Percentiles rank a stretch among this genome's conserved stretches.
Evolutionary conservation across 1,140 invertebrate genomes (phyloP).

Genomic region (Marisa cornuarietis): DNA sequence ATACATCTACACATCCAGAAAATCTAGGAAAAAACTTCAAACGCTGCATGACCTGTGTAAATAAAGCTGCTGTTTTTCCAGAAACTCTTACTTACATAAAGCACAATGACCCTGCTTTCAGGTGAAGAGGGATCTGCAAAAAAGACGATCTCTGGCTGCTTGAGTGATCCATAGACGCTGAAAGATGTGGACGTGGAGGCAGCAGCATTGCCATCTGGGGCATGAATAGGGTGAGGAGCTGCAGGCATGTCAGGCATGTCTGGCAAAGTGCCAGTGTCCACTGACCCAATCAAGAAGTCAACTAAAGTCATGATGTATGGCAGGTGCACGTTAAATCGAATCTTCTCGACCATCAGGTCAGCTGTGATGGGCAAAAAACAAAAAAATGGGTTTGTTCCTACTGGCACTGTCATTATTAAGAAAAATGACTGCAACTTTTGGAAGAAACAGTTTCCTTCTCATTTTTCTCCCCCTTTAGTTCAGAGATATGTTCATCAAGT

Average conservation of each 20-base stretch:
- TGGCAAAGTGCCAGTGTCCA: conserved; percentile 27
- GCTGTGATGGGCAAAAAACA: conserved; percentile 58
- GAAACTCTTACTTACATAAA: conserved; percentile 63
- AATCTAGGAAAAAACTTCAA: no score
- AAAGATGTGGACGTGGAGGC: conserved; percentile 25
- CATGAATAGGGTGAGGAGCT: not conserved
- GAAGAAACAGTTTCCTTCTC: not conserved
- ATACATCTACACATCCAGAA: no score
- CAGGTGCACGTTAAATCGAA: conserved; percentile 78
- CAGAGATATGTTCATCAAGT: no score
- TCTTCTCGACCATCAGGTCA: conserved; percentile 78
- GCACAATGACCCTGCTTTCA: conserved; percentile 78
- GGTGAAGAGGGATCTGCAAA: conserved; percentile 76
- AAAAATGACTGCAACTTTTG: not conserved
- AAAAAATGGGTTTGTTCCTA: no score
- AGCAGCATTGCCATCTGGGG: conserved; percentile 10
- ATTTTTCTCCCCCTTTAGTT: not conserved
- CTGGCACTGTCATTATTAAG: not conserved
- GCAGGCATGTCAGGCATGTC: conserved; percentile 4
- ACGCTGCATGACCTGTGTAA: no score
- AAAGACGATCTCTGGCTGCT: conserved; percentile 82
- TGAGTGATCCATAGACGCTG: conserved; percentile 64
- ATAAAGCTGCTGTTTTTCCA: no score
- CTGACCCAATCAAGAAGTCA: conserved; percentile 67
- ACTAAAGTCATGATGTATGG: conserved; percentile 77